Evolutionary conservation across 2,888 invertebrate species (phyloP), one percentile per base, ranked within the genome.

Genomic region (Plutella xylostella): DNA sequence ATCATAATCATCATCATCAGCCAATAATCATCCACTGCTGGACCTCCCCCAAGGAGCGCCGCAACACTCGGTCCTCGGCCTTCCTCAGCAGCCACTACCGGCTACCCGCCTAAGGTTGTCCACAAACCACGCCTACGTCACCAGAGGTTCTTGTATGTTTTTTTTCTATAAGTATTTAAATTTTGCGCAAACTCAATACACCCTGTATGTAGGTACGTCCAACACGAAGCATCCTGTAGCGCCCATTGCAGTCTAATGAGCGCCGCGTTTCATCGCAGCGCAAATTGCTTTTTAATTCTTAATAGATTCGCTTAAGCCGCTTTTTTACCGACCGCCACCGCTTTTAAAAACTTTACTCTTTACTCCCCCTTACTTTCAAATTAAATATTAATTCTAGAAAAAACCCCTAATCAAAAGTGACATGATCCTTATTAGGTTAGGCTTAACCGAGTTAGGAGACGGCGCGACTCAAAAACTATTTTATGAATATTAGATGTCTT

Each of bases 401-500:
- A 79, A 76, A 71, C 63, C 46, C 47, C 65, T 82, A 77, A 83
- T 82, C 77, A 72, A 74, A 82, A 82, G 79, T 83, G 83, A 82
- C 83, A 74, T 74, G 82, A 82, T 78, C 68, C 82, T 82, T 79
- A 83, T 83, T 74, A 66, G 65, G 71, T 83, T 82, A 77, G 64
- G 59, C 61, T 65, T 82, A 82, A 80, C 71, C 62, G 65, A 66
- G 71, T 80, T 82, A 80, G 66, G 64, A 72, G 71, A 70, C 71
- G 72, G 66, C 69, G 78, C 75, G 77, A 78, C 78, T 83, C 79
- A 82, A 83, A 83, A 83, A 83, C 83, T 83, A 83, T 83, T 82
- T 80, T 80, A 80, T 83, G 83, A 82, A 83, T 83, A 82, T 82
- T 83, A 83, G 79, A 83, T 82, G 74, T 72, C 69, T 70, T 71